Evolutionary conservation across 2,888 invertebrate species (phyloP), one percentile per base, ranked within the genome.

Genomic region (Agrotis puta): DNA sequence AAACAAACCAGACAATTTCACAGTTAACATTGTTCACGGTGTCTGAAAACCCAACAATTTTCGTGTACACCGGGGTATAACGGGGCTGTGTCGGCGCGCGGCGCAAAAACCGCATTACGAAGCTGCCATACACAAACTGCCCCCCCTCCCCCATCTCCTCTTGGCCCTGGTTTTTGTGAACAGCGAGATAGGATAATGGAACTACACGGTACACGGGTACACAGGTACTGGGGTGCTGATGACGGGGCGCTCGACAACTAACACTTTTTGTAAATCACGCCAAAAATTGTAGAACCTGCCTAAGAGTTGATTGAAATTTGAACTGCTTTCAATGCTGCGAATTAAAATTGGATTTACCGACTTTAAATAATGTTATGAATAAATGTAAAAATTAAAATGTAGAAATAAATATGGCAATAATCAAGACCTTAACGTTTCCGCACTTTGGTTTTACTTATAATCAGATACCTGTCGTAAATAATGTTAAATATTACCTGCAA

Each of bases 91-190:
- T 39, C 24, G 51, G 47, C 56, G 59, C 71, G 74, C 70, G 62
- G 51, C 67, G 67, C 82, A 79, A 76, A 82, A 84, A 83, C 79
- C 82, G 69, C 84, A 81, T 81, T 81, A 84, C 84, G 72, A 48
- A 58, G 69, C 78, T 77, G 82, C 70, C 82, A 79, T 56, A 70
- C 72, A 79, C 79, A 84, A 74, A 43, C 81, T 48, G 33, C 54
- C 48, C 50, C 4, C 20, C 18, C 22, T 39, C 51, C 18, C 22
- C 24, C 53, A 20, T 13, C 24, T 39, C 47, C 57, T 14, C 47
- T 18, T n/a, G 33, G 51, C 61, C 45, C 50, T 13, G 51, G 70
- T 51, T 77, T 71, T 77, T 64, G 77, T 62, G 61, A 64, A 71
- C 57, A 54, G 53, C 64, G 47, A 65, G 78, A 77, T 59, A 77